Percentiles rank a stretch among this genome's conserved stretches.
Conservation (phyloP, 2,797 vertebrate genomes). For the Buphagus erythrorhynchus region DNA sequence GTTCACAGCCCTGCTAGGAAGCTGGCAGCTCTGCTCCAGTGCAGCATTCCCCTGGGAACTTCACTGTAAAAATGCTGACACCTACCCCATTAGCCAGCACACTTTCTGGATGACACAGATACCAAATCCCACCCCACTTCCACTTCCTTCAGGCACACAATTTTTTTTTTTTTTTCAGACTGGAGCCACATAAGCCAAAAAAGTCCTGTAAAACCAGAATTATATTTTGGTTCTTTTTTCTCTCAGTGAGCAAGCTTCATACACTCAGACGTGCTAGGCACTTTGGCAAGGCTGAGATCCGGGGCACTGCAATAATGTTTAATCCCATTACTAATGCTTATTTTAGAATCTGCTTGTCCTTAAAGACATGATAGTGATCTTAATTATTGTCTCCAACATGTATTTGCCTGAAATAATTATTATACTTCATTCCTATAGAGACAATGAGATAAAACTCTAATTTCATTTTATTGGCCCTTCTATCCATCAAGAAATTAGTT, state of each 20-base stretch:
- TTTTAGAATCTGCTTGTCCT: slow-evolving; percentile 73
- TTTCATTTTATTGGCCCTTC: slow-evolving; percentile 73
- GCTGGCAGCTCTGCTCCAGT: neutral
- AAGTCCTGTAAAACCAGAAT: neutral
- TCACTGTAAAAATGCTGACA: neutral
- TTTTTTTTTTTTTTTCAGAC: neutral
- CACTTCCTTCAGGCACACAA: slow-evolving; percentile 24
- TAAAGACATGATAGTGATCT: slow-evolving; percentile 68
- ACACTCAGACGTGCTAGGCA: neutral
- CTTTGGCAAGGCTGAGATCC: slow-evolving; percentile 10
- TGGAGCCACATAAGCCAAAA: neutral
- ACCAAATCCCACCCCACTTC: neutral
- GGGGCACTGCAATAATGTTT: slow-evolving; percentile 46
- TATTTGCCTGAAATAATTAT: slow-evolving; percentile 78
- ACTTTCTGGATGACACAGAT: slow-evolving; percentile 25
- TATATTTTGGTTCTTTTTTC: slow-evolving; percentile 12
- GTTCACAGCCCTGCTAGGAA: neutral
- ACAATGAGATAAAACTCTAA: slow-evolving; percentile 77
- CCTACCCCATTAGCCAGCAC: neutral
- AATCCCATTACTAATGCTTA: slow-evolving; percentile 75
- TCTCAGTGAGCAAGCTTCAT: neutral
- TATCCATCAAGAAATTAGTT: slow-evolving; percentile 69
- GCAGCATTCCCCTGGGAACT: neutral
- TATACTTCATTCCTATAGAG: slow-evolving; percentile 74
- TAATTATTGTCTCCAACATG: slow-evolving; percentile 74